phyloP scores from a whole-genome alignment of 2,888 invertebrate species.

The Lochmaea crataegi region DNA sequence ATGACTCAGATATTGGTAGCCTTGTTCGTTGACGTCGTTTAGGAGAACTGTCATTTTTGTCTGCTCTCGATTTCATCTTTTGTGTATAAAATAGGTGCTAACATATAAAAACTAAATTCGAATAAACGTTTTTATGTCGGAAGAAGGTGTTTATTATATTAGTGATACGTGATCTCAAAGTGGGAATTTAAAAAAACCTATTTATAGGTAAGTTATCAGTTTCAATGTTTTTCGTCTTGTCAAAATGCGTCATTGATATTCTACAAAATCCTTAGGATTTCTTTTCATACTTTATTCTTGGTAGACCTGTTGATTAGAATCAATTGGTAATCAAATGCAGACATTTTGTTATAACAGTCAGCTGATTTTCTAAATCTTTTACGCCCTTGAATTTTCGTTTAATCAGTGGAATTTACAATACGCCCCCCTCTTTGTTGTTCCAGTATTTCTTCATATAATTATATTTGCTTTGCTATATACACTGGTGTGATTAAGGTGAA shows the following conservation, averaged over 20 bases:
- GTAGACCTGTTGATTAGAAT: conserved; percentile 50
- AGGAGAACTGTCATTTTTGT: conserved; percentile 52
- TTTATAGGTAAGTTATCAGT: conserved; percentile 62
- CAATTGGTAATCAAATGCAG: conserved; percentile 37
- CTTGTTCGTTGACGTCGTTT: conserved; percentile 40
- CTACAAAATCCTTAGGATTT: conserved; percentile 47
- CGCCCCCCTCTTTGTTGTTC: conserved; percentile 54
- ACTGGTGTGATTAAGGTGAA: conserved; percentile 29
- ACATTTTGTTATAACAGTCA: conserved; percentile 42
- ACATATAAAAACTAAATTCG: conserved; percentile 48
- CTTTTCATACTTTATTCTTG: conserved; percentile 39
- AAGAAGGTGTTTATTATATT: conserved; percentile 48
- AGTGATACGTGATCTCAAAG: conserved; percentile 53
- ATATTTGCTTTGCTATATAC: conserved; percentile 30
- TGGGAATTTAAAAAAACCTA: conserved; percentile 41
- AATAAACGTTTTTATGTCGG: conserved; percentile 55
- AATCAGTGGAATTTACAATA: conserved; percentile 44
- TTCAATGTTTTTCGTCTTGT: conserved; percentile 61
- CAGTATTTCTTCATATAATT: conserved; percentile 36
- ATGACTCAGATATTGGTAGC: conserved; percentile 19
- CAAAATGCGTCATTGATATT: conserved; percentile 62
- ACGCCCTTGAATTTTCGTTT: conserved; percentile 51
- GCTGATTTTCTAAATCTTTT: conserved; percentile 45
- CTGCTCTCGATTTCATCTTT: conserved; percentile 54
- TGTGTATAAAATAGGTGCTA: conserved; percentile 55